Conservation (phyloP, 2,888 invertebrate species). For the Tupiocoris notatus region DNA sequence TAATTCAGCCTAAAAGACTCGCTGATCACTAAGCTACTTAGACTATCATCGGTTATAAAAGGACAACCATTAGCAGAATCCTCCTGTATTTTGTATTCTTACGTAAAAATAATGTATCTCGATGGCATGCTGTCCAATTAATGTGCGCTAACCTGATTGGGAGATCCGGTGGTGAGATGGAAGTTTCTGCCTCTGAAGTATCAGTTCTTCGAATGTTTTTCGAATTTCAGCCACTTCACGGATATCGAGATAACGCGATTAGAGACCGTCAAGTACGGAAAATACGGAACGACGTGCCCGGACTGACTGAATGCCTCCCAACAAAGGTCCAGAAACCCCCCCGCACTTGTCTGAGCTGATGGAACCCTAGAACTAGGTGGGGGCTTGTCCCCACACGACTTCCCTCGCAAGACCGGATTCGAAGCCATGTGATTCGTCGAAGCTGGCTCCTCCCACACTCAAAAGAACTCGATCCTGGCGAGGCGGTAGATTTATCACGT, state of each 20-base stretch:
- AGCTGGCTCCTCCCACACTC: not conserved
- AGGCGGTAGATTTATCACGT: not conserved
- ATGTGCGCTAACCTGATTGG: too few species aligned
- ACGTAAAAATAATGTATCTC: too few species aligned
- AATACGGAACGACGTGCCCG: not conserved
- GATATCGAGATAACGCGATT: not conserved
- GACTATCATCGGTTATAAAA: too few species aligned
- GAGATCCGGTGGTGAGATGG: too few species aligned
- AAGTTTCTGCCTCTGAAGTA: too few species aligned
- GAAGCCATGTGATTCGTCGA: not conserved
- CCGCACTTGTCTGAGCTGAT: too few species aligned
- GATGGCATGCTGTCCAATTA: too few species aligned
- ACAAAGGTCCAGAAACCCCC: not conserved
- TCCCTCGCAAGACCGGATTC: not conserved
- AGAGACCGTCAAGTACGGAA: not conserved
- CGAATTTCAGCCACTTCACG: not conserved
- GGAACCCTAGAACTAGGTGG: not conserved
- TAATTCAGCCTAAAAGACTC: too few species aligned
- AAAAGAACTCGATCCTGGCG: not conserved
- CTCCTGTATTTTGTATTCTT: too few species aligned
- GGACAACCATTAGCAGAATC: too few species aligned
- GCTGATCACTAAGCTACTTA: too few species aligned
- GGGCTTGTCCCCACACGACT: not conserved
- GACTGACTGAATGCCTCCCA: not conserved
- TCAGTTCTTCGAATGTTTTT: too few species aligned